phyloP scores from a whole-genome alignment of 35 echinoderm and acorn worm species.

The Antedon bifida region DNA sequence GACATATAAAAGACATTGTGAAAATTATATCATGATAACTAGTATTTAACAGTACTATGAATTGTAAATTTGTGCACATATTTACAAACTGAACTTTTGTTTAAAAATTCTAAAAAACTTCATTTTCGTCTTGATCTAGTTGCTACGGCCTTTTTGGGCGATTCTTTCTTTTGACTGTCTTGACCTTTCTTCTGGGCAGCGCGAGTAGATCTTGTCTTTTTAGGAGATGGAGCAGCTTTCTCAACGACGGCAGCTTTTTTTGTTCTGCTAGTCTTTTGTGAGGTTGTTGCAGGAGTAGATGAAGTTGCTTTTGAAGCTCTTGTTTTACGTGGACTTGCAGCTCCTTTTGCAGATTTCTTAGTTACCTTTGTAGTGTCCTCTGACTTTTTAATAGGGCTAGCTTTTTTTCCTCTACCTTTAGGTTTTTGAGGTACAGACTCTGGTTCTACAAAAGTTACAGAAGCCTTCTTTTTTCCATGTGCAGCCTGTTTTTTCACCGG shows the following conservation, averaged over 20 bases:
- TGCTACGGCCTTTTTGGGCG: too few relatives aligned
- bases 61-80: too few relatives aligned
- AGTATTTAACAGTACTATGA: neutral
- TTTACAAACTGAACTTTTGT: too few relatives aligned
- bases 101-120: too few relatives aligned
- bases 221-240: neutral
- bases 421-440: slow-evolving; percentile 24
- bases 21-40: neutral
- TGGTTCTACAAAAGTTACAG: slow-evolving; percentile 10
- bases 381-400: slow-evolving; percentile 3
- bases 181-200: neutral
- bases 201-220: neutral
- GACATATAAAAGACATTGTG: too few relatives aligned
- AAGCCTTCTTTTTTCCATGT: neutral
- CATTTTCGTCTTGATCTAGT: too few relatives aligned
- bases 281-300: slow-evolving; percentile 13
- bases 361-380: slow-evolving; percentile 14
- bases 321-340: neutral
- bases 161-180: too few relatives aligned
- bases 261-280: slow-evolving; percentile 11
- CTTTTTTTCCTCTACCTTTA: slow-evolving; percentile 34
- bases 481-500: neutral
- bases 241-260: neutral
- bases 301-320: neutral
- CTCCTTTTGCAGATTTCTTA: slow-evolving; percentile 24